Base-by-base conservation (phyloP, 2,113 vertebrate genomes). In the Phalacrocorax pelagicus region DNA sequence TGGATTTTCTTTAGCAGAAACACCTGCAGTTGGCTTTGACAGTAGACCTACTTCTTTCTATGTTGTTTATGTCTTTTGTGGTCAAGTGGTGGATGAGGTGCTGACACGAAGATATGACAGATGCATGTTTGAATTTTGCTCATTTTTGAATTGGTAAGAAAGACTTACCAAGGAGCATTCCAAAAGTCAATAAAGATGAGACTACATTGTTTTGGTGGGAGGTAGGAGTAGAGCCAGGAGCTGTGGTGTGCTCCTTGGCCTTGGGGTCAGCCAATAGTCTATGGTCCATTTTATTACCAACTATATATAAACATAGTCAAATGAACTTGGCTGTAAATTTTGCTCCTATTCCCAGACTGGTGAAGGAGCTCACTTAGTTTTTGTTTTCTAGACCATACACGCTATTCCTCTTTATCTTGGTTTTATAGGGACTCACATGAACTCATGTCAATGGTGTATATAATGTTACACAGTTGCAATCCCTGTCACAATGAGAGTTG, bases 401-500 rank as follows among this genome's bases (percentile, higher is more conserved):
- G 47, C 15, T 61, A 26, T 27, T 74, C 6, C 9, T 83, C 9
- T 62, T 91, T 61, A 30, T 34, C 27, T 47, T 36, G n/a, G 2
- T 49, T 74, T 54, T 16, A 44, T 18, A 81, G 42, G 26, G 92
- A 54, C 22, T 81, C 24, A 30, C 2, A 6, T 36, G 21, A 81
- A 14, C 30, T n/a, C 13, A 4, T 44, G 16, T 26, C n/a, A 20
- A 8, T n/a, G 51, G 10, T 22, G 15, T 59, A 13, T 34, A 14
- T 42, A 42, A 69, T 2, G 0, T 42, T 72, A 14, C 10, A 27
- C 12, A 14, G 18, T 26, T 22, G 12, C 46, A 51, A 30, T n/a
- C 26, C 5, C 7, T 73, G 49, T 38, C 49, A 57, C 22, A 20
- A 7, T 38, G n/a, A 67, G 59, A 72, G 63, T 6, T 0, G 0